Base-by-base conservation (phyloP, 2,797 vertebrate genomes). In the Siniperca scherzeri region DNA sequence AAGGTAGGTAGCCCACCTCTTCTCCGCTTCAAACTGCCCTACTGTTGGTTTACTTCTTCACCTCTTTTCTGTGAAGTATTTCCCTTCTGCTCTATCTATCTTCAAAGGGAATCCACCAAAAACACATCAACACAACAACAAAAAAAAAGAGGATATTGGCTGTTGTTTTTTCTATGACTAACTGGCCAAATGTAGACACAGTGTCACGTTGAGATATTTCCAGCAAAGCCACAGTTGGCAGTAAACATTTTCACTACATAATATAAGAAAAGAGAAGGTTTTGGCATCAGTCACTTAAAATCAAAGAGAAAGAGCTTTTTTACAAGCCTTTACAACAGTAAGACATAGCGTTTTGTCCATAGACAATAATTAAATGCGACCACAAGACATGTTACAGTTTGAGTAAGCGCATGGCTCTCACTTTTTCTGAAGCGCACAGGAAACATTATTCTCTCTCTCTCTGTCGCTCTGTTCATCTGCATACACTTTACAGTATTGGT, bases 1-100 rank as follows among this genome's bases (percentile, higher is more conserved):
- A 94, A 98, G 97, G 98, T 99, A 96, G 90, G 96, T 95, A 55
- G 70, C 44, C 69, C 77, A 80, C 77, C 12, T 74, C 68, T 74
- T 77, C 72, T 84, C 52, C 52, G 27, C 33, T 67, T 87, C 62
- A 61, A 60, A 42, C n/a, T 56, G 14, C 55, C 25, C 11, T 59
- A 0, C 57, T 78, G 7, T 56, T 75, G n/a, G 6, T 72, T 57
- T 46, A 7, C 5, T 6, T 59, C 21, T 59, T n/a, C 19, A 33
- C 25, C 33, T 57, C 7, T 14, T 64, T 60, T 14, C 36, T 70
- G 53, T 8, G 9, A 70, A 40, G 22, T n/a, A 3, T 19, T 5
- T 48, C n/a, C 10, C 17, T 40, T 55, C 2, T 68, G 10, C 42
- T 73, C 57, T 7, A 1, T 64, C 27, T 36, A 0, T 53, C 10